phyloP scores from a whole-genome alignment of 2,797 vertebrate species.

The Microctenopoma lineatum region DNA sequence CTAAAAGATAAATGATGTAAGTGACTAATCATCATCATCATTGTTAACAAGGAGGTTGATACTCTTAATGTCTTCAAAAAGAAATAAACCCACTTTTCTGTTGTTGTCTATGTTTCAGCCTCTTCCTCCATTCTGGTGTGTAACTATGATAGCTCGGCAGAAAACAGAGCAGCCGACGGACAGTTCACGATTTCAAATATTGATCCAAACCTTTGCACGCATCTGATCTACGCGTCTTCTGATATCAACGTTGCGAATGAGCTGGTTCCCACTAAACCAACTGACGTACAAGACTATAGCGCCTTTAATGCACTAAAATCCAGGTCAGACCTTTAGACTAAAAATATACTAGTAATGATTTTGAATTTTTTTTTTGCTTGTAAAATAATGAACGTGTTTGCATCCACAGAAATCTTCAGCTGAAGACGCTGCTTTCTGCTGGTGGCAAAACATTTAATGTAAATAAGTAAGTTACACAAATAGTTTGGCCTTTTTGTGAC shows the following conservation, averaged over 20 bases:
- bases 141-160: constrained; percentile 83
- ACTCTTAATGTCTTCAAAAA: background rate
- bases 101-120: constrained; percentile 55
- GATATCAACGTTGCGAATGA: constrained; percentile 56
- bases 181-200: constrained; percentile 73
- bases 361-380: background rate
- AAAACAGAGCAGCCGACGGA: constrained; percentile 53
- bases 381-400: background rate
- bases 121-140: constrained; percentile 78
- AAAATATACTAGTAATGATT: background rate
- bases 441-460: constrained; percentile 81
- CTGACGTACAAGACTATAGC: constrained; percentile 71
- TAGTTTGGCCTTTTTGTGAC: background rate
- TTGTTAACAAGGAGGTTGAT: no score
- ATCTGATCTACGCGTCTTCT: constrained; percentile 84
- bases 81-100: background rate
- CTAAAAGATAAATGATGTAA: background rate
- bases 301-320: constrained; percentile 79
- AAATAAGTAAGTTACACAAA: constrained; percentile 69
- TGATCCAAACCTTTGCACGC: constrained; percentile 83
- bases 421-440: constrained; percentile 83
- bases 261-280: constrained; percentile 66
- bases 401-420: constrained; percentile 74
- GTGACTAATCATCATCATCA: no score
- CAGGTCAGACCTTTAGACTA: constrained; percentile 44